Evolutionary conservation across 2,113 vertebrate genomes (phyloP), one percentile per base, ranked within the genome.

Genomic region (Lates calcarifer): DNA sequence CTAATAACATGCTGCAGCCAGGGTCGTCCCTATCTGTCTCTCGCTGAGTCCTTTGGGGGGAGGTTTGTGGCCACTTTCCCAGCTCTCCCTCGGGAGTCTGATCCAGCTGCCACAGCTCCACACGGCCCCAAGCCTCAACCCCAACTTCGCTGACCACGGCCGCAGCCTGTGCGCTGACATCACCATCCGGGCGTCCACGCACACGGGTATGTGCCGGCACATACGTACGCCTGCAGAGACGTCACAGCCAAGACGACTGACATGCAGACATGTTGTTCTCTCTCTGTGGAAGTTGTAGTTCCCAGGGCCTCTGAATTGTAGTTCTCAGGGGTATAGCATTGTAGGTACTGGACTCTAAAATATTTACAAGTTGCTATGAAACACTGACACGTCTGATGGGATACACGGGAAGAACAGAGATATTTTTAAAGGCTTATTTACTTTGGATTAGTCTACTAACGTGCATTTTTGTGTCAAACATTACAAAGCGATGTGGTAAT

Each of bases 41-140:
- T 71, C 9, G 1, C 39, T 15, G 58, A 57, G 64, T 79, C 74
- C 86, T 80, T n/a, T 37, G 61, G 75, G 88, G 81, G 67, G 51
- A 58, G 14, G 63, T 77, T 79, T 81, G 90, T 79, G 88, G 87
- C 86, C 78, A 67, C 71, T 92, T 94, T 94, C 92, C 90, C 92
- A 94, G 89, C 84, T 77, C 66, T 90, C 92, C 91, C 87, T 45
- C 0, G 83, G 83, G 92, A 90, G 71, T 70, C 28, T 9, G 26
- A 45, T 90, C 87, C 91, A 92, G 91, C 89, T 92, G 93, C 87
- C 43, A 74, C 78, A 43, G 65, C 74, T 74, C 77, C 41, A 57
- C 63, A 8, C 11, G 3, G 58, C 72, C 85, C 86, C 77, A 85
- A 73, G 79, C 85, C 84, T 75, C 83, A 80, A n/a, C 29, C 74